Conservation (phyloP, 2,888 invertebrate genomes). For the Chironomus riparius region DNA sequence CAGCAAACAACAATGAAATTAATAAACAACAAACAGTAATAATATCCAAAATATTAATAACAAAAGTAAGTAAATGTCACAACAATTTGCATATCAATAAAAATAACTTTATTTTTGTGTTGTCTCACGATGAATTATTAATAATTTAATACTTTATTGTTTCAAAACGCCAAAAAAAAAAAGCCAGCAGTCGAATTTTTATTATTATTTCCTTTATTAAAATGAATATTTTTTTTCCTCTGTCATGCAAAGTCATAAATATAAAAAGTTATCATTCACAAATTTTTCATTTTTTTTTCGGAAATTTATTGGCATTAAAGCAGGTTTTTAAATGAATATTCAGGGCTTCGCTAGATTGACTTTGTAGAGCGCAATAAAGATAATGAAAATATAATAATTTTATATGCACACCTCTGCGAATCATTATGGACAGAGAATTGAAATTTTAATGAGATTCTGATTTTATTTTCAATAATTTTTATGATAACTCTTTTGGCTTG, state of each 20-base stretch:
- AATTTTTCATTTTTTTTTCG: neutral
- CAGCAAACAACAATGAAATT: neutral
- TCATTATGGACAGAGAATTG: neutral
- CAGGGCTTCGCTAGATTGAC: no score
- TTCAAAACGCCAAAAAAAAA: neutral
- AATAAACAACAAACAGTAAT: neutral
- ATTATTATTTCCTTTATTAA: conserved; percentile 3
- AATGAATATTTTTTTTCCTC: neutral
- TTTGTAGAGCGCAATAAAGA: no score
- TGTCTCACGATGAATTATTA: neutral
- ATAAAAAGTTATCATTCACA: neutral
- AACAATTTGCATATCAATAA: conserved; percentile 5
- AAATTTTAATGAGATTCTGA: neutral
- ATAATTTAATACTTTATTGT: conserved; percentile 6
- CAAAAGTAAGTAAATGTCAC: neutral
- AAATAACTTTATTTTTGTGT: neutral
- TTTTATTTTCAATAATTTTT: neutral
- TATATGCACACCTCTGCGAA: neutral
- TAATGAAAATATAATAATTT: neutral
- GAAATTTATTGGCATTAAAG: neutral
- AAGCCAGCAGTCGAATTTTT: no score
- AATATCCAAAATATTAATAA: neutral
- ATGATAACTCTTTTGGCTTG: no score
- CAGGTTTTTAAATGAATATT: neutral
- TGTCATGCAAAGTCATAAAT: neutral